Base-by-base conservation (phyloP, 2,888 invertebrate genomes). In the Antheraea yamamai region DNA sequence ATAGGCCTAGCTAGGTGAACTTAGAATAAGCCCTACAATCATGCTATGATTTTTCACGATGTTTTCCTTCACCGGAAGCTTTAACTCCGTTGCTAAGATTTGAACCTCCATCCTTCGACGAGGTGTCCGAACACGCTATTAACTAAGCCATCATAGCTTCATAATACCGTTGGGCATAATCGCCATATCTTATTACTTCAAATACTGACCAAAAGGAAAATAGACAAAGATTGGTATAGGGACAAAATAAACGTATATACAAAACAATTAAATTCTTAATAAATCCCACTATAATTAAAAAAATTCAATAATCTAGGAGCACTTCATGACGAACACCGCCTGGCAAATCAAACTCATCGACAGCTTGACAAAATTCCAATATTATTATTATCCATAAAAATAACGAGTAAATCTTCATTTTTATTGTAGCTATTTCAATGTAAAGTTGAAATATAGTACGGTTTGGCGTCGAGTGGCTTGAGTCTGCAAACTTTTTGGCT, bases 401-500 rank as follows among this genome's bases (percentile, higher is more conserved):
- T 39, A 70, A 70, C 3, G n/a, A n/a, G 30, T 16, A 66, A 39
- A 70, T 8, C 39, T 70, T 70, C 39, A 70, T 70, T 70, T 70
- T 39, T 70, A 70, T 70, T 39, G n/a, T n/a, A 70, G n/a, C 39
- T 4, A 35, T 39, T 70, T 39, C 70, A 39, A 70, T 70, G n/a
- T 39, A n/a, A 39, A 70, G 39, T 70, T 70, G n/a, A 70, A 70
- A n/a, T 70, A 39, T 70, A n/a, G 39, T 70, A 39, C 70, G 70
- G 35, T 70, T 14, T 70, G 39, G 70, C 70, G 12, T 70, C 70
- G 70, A 70, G 20, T 70, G n/a, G 39, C n/a, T 70, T 4, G 18
- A 39, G 70, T 70, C 70, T 70, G 70, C 39, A 39, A 70, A 70
- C 39, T 70, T 70, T 39, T 70, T n/a, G 70, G 70, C 39, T 70